phyloP scores from a whole-genome alignment of 2,888 invertebrate species.

The Noctua fimbriata region DNA sequence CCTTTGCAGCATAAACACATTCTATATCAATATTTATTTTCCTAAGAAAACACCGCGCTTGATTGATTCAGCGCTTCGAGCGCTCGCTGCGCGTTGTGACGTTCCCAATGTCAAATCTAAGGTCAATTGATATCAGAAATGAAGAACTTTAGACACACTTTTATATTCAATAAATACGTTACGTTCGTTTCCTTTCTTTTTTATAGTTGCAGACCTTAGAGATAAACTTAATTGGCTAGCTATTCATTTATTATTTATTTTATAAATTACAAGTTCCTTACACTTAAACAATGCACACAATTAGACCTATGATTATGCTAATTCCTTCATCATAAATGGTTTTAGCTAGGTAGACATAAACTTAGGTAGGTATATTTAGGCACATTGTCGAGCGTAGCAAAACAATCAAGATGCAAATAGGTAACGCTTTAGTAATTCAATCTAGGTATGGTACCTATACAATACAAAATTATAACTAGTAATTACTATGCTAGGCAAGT shows the following conservation, averaged over 20 bases:
- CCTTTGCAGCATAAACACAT: not conserved
- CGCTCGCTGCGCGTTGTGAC: conserved; percentile 70
- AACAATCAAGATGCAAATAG: conserved; percentile 23
- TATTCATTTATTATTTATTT: too few relatives aligned
- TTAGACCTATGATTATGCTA: not conserved
- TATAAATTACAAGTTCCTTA: too few relatives aligned
- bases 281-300: too few relatives aligned
- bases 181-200: conserved; percentile 15
- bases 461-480: not conserved
- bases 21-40: conserved; percentile 20
- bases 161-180: conserved; percentile 6
- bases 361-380: not conserved
- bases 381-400: not conserved
- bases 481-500: not conserved
- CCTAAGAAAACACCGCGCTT: not conserved
- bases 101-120: conserved; percentile 87
- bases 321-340: not conserved
- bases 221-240: conserved; percentile 7
- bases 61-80: conserved; percentile 68
- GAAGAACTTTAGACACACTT: conserved; percentile 33
- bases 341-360: not conserved
- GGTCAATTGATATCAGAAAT: conserved; percentile 79
- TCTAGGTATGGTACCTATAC: too few relatives aligned
- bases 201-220: not conserved
- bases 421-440: conserved; percentile 11